Evolutionary conservation across 2,888 invertebrate species (phyloP), one percentile per base, ranked within the genome.

Genomic region (Morpho achilles): DNA sequence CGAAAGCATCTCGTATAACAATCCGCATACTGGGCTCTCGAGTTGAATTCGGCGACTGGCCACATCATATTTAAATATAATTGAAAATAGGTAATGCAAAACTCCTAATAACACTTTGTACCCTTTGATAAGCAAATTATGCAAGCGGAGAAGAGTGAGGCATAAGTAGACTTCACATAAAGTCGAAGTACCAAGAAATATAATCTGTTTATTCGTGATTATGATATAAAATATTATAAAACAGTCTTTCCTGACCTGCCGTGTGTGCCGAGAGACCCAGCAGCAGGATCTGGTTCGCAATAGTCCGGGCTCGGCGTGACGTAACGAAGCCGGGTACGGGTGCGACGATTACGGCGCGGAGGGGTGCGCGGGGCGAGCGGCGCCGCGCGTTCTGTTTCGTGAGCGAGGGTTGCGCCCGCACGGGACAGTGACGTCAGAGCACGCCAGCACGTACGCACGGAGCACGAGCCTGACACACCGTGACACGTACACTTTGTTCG

Each of bases 381-480:
- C 84, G 56, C 53, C 2, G 87, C 87, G 65, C 84, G 91, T 56
- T 90, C 74, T 9, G 84, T 76, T 70, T 86, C 84, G 47, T 71
- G 76, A 46, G 83, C 84, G 60, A 86, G 80, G 67, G 92, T 91
- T 7, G 91, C 88, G 69, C 94, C 92, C 63, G 95, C 93, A 85
- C 73, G 92, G 81, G 80, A 93, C 87, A 76, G 94, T 80, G 75
- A 91, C 5, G 95, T 94, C 67, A 96, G 82, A 1, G 95, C 93
- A 68, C 93, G 92, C 96, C 96, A 96, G 77, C 96, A 96, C 46
- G 96, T 96, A 76, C 94, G 94, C 69, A 96, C 94, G 67, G 94
- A 95, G 79, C 96, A 96, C 53, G 96, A 95, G 0, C 96, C 96
- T 9, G 96, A 96, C 58, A 96, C 95, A 44, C 96, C 96, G 84